Evolutionary conservation across 2,797 vertebrate species (phyloP), one percentile per base, ranked within the genome.

Genomic region (Sitta carolinensis): DNA sequence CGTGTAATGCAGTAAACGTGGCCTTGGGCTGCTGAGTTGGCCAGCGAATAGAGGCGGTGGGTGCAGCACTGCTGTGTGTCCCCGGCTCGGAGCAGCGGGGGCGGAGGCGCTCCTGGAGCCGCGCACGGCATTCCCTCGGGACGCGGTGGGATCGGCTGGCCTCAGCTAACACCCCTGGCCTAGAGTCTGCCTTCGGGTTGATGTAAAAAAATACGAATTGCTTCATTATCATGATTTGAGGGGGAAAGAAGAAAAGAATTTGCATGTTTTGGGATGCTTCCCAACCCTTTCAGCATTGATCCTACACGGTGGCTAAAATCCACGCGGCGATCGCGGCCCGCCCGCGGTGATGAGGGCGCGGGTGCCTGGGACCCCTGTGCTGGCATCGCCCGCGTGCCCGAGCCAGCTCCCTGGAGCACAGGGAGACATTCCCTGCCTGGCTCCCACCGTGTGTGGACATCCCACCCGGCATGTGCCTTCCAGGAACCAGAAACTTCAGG

Each of bases 101-200:
- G 38, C 20, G 42, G 34, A 11, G 50, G n/a, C 38, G n/a, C 62
- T 61, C 25, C 47, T 2, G 64, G 32, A 23, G 58, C 73, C 6
- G 32, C 2, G 16, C 16, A 0, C 5, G 4, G 16, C 68, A 16
- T 14, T 43, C 45, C 51, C 32, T 10, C 2, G 4, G 5, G n/a
- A 4, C 11, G 5, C 7, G 18, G 0, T 1, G 42, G 18, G 7
- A 9, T 1, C 9, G 11, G 1, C 55, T 7, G 68, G 18, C 48
- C 78, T 34, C 51, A 6, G 78, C 9, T 18, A 22, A 32, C 50
- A 26, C 7, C 7, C n/a, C 59, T 26, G 54, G 19, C 66, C 47
- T 50, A 1, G 6, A 17, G 45, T 6, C 59, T 34, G 77, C 6
- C 6, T 2, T 40, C 27, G 29, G 16, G 4, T 25, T 42, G 26